These are phyloP conservation scores for Gymnorhina tibicen DNA, from an alignment of 2,113 vertebrate genomes.

Conservation along the genomic window DNA sequence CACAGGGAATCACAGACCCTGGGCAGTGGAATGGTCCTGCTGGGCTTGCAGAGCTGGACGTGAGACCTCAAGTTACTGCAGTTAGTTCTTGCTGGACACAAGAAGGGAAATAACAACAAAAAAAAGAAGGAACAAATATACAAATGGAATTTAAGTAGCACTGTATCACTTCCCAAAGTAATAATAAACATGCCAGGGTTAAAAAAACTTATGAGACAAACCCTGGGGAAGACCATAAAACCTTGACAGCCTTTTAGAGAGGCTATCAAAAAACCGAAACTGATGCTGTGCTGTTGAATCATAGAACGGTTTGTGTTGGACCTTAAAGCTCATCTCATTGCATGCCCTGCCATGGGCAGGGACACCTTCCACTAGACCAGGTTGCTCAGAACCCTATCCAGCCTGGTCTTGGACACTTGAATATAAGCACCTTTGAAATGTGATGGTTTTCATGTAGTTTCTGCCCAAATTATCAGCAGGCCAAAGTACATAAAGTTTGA, in stretches of 20 bases:
- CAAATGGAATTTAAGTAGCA: not conserved
- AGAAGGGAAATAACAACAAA: not conserved
- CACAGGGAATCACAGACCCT: rapidly evolving
- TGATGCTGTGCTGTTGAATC: not conserved
- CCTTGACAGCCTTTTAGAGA: not conserved
- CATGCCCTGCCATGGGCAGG: not conserved
- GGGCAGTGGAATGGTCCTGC: not conserved
- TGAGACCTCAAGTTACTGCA: not conserved
- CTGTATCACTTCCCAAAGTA: not conserved
- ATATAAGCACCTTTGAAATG: not conserved
- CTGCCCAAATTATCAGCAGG: not conserved
- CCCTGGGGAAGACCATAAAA: not conserved
- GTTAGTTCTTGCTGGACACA: not conserved
- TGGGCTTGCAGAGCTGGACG: not conserved
- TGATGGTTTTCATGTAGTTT: not conserved
- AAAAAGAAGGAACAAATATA: not conserved
- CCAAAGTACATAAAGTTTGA: not conserved
- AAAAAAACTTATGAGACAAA: not conserved
- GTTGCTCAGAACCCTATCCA: not conserved
- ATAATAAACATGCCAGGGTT: not conserved
- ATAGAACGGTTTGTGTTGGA: rapidly evolving
- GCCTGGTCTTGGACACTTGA: not conserved
- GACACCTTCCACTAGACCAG: not conserved
- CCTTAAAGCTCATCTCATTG: not conserved
- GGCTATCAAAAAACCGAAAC: not conserved